phyloP scores from a whole-genome alignment of 1,140 invertebrate species.

The Marisa cornuarietis region DNA sequence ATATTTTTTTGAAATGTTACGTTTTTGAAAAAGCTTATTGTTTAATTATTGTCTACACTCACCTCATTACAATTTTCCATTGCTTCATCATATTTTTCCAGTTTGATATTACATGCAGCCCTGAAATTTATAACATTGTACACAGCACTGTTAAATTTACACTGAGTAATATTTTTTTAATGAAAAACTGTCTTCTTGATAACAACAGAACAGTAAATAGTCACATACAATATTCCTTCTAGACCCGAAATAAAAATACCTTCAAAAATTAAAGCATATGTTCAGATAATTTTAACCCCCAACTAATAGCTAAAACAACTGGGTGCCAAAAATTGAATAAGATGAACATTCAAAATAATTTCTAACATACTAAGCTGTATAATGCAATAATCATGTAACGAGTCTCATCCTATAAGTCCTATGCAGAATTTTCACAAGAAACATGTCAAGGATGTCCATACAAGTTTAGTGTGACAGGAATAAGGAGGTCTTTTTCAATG shows the following conservation, averaged over 20 bases:
- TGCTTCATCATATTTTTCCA: slow-evolving; percentile 71
- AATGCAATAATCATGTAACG: background rate
- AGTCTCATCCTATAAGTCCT: background rate
- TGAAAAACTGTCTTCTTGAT: no score
- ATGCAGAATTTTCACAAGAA: background rate
- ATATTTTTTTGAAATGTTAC: no score
- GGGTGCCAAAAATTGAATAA: background rate
- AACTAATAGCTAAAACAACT: no score
- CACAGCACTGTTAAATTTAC: no score
- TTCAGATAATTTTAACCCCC: no score
- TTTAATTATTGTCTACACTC: slow-evolving; percentile 31
- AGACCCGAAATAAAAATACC: no score
- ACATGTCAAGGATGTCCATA: slow-evolving; percentile 32
- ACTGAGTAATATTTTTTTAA: no score
- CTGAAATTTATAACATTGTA: slow-evolving; percentile 38
- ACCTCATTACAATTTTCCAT: slow-evolving; percentile 75
- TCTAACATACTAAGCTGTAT: background rate
- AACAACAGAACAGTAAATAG: no score
- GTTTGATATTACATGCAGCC: slow-evolving; percentile 76
- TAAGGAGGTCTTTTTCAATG: slow-evolving; percentile 57
- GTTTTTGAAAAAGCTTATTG: no score
- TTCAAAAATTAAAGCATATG: no score
- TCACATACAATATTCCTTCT: no score
- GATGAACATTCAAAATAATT: background rate
- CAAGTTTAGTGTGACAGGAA: slow-evolving; percentile 74